phyloP scores from a whole-genome alignment of 2,113 vertebrate genomes.

The Amphilophus citrinellus region DNA sequence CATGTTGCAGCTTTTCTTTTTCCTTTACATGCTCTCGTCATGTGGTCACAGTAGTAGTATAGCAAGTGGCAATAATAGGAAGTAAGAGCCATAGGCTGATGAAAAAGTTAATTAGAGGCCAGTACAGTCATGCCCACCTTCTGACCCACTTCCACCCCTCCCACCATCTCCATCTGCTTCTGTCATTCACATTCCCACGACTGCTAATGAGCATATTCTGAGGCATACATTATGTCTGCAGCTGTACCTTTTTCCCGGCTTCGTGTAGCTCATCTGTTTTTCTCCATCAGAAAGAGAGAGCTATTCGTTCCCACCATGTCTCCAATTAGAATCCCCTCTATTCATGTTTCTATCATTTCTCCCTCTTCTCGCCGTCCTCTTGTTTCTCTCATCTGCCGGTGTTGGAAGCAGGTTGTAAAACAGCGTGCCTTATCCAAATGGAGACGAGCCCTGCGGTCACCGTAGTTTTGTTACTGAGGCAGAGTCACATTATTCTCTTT shows the following conservation, averaged over 20 bases:
- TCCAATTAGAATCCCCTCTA: slow-evolving; percentile 66
- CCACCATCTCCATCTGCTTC: slow-evolving; percentile 40
- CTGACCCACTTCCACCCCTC: slow-evolving; percentile 57
- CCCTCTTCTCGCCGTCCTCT: slow-evolving; percentile 42
- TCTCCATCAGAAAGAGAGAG: slow-evolving; percentile 22
- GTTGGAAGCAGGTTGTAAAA: slow-evolving; percentile 67
- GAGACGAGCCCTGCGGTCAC: slow-evolving; percentile 56
- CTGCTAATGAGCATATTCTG: slow-evolving; percentile 66
- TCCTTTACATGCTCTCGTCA: neutral
- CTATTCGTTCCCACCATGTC: slow-evolving; percentile 36
- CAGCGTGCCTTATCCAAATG: slow-evolving; percentile 58
- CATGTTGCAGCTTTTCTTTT: neutral
- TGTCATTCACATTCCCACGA: slow-evolving; percentile 51
- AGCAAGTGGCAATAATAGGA: slow-evolving; percentile 19
- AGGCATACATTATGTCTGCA: slow-evolving; percentile 50
- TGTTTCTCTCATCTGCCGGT: slow-evolving; percentile 38
- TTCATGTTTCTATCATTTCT: slow-evolving; percentile 54
- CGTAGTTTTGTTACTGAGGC: slow-evolving; percentile 58
- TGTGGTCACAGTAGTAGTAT: neutral
- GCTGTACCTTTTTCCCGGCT: slow-evolving; percentile 20
- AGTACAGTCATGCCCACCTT: slow-evolving; percentile 61
- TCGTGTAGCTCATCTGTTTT: neutral
- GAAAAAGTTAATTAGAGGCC: slow-evolving; percentile 74
- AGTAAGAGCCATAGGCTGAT: slow-evolving; percentile 39
- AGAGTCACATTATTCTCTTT: slow-evolving; percentile 67